Evolutionary conservation across 2,113 vertebrate genomes (phyloP).

Genomic region (Nothobranchius kuhntae): DNA sequence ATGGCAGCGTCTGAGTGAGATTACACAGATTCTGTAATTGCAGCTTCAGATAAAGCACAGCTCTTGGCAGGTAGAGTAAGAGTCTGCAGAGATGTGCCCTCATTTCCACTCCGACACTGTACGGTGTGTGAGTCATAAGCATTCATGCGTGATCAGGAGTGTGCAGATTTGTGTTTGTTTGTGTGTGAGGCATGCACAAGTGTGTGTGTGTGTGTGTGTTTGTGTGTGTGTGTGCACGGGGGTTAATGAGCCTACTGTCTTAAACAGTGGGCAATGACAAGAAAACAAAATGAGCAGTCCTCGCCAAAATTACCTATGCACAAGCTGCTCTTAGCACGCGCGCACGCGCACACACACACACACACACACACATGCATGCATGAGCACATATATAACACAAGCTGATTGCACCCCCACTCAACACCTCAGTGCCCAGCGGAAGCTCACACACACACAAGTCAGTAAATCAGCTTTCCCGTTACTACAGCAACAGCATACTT

Average conservation of each 20-base stretch:
- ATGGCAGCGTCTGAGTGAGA: conserved; percentile 60
- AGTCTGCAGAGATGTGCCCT: conserved; percentile 78
- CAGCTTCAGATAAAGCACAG: conserved; percentile 67
- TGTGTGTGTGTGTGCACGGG: conserved; percentile 39
- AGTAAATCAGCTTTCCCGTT: conserved; percentile 90
- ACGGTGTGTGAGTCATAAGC: conserved; percentile 38
- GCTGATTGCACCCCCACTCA: conserved; percentile 42
- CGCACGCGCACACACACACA: conserved; percentile 3
- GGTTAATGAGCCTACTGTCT: conserved; percentile 75
- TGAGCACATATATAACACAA: conserved; percentile 12
- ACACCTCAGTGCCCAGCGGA: conserved; percentile 51
- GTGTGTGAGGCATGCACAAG: conserved; percentile 35
- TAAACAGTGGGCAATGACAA: conserved; percentile 70
- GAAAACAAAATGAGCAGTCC: conserved; percentile 69
- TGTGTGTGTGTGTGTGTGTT: conserved; percentile 12
- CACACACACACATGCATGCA: conserved; percentile 12
- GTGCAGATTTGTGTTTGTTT: conserved; percentile 35
- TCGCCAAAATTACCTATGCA: conserved; percentile 72
- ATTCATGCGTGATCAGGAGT: conserved; percentile 44
- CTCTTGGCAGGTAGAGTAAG: conserved; percentile 74
- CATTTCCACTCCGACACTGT: conserved; percentile 60
- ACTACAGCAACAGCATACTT: conserved; percentile 95
- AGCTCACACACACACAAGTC: conserved; percentile 44
- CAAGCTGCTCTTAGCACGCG: conserved; percentile 31
- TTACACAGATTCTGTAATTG: conserved; percentile 75